Conservation (phyloP, 2,113 vertebrate species). For the Apteryx owenii region DNA sequence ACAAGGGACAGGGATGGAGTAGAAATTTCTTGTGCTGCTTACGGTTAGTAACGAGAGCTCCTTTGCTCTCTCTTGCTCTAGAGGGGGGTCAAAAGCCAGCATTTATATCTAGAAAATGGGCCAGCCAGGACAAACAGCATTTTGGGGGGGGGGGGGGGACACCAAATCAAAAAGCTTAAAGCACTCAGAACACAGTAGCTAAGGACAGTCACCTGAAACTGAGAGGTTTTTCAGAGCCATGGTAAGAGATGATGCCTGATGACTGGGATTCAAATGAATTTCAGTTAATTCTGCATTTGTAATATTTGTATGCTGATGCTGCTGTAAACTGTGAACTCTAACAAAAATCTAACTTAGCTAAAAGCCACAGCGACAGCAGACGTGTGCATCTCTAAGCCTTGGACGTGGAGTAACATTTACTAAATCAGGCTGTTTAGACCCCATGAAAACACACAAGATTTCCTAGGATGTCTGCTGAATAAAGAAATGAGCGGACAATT, state of each 20-base stretch:
- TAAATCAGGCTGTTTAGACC: background rate
- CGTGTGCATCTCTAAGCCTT: background rate
- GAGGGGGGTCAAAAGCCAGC: background rate
- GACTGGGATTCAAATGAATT: background rate
- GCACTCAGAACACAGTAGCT: background rate
- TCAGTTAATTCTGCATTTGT: background rate
- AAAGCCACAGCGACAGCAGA: background rate
- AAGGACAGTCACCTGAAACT: background rate
- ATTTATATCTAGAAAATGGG: background rate
- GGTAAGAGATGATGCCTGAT: background rate
- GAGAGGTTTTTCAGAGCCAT: background rate
- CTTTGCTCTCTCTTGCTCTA: background rate
- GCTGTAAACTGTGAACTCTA: background rate
- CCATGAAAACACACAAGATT: background rate
- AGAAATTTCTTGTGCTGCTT: background rate
- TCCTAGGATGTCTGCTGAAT: background rate
- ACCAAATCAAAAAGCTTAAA: background rate
- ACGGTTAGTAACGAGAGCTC: fast-evolving
- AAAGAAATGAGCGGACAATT: background rate
- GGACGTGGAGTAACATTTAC: background rate
- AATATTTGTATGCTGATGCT: background rate
- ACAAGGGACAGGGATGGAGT: fast-evolving
- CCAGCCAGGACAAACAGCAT: background rate
- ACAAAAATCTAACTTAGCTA: background rate
- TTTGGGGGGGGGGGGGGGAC: background rate